Base-by-base conservation (phyloP, 2,888 invertebrate genomes). In the Chloroclystis v-ata region DNA sequence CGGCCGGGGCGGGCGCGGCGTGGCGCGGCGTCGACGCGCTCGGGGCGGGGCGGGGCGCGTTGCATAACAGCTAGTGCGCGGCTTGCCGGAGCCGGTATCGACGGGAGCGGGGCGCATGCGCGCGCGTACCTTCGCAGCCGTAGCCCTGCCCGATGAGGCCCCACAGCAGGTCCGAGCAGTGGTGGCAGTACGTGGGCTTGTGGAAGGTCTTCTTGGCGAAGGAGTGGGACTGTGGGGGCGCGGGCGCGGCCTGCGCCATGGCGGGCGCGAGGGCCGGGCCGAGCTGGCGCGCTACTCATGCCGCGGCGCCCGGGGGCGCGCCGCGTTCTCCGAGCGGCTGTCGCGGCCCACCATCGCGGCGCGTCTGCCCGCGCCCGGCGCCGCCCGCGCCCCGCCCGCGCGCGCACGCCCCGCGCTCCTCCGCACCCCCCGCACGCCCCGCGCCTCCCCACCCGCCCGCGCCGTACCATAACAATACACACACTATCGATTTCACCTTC, bases 191-290 rank as follows among this genome's bases (percentile, higher is more conserved):
- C 77, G 98, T 97, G 86, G 98, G 99, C 92, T 98, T 98, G 92
- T 99, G 99, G 92, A 99, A 99, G 90, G 98, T 98, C 92, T 98
- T 99, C 94, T 98, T 99, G 89, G 94, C 94, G 93, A 99, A 99
- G 92, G 95, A 97, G 92, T 99, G 99, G 83, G 90, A 89, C 88
- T 88, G 87, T 85, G 89, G 90, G 80, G 89, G 90, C 90, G 89
- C 89, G 87, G 87, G 89, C 86, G 84, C 85, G 86, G 86, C 86
- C 86, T 85, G 87, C 86, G 86, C 86, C 86, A 84, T 85, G 83
- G 84, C 84, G 81, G 84, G 82, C 82, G 85, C 85, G 75, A 80
- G 80, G 82, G 85, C 83, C 86, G 84, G 81, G 84, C 84, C 82
- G 81, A 74, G 81, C 81, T 68, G 74, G 78, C 84, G 84, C 83